Conservation (phyloP, 2,797 vertebrate species). For the Tadarida brasiliensis region DNA sequence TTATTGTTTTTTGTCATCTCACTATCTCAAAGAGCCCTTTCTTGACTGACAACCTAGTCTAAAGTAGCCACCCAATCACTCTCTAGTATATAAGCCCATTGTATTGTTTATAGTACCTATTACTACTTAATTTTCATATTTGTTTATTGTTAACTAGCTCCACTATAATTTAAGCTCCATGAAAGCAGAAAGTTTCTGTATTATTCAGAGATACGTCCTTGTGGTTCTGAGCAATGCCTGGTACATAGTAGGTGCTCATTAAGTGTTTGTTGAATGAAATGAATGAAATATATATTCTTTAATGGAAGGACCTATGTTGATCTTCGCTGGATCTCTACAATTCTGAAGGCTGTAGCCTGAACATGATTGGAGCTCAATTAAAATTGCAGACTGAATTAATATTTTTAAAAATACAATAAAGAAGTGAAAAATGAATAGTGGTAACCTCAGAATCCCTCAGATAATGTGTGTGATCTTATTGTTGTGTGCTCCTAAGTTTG, state of each 20-base stretch:
- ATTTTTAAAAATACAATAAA: not conserved
- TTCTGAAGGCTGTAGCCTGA: not conserved
- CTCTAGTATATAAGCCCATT: not conserved
- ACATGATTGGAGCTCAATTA: not conserved
- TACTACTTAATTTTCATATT: not conserved
- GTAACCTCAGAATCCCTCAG: not conserved
- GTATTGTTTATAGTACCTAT: not conserved
- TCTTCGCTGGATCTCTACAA: not conserved
- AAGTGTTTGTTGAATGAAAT: not conserved
- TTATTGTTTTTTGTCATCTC: not conserved
- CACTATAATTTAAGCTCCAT: not conserved
- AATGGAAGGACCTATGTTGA: not conserved
- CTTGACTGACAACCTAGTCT: not conserved
- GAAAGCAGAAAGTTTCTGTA: not conserved
- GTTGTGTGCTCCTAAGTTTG: not conserved
- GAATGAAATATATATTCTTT: not conserved
- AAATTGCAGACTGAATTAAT: not conserved
- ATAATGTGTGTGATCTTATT: not conserved
- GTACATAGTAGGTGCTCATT: not conserved
- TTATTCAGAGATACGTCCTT: not conserved
- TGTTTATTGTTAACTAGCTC: not conserved
- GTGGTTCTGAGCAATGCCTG: not conserved
- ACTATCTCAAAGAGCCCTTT: not conserved
- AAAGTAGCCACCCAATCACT: not conserved
- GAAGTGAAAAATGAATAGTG: not conserved